Conservation (phyloP, 2,113 vertebrate species). For the Cololabis saira region DNA sequence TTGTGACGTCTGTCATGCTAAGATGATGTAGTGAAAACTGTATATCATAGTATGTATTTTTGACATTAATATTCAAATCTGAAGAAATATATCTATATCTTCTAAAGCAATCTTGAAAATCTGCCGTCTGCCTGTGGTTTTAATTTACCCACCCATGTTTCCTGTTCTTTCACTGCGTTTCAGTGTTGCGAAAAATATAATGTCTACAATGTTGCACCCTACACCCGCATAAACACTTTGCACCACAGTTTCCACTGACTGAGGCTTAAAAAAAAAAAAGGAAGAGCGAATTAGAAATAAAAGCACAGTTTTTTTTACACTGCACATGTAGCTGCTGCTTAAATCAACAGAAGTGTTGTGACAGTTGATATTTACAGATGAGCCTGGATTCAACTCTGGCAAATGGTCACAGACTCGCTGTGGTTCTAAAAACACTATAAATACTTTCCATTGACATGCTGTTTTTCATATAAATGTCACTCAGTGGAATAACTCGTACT, state of each 20-base stretch:
- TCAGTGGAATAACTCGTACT: too few relatives aligned
- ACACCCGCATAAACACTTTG: neutral
- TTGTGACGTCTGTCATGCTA: conserved; percentile 94
- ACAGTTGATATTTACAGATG: conserved; percentile 12
- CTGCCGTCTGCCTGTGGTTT: conserved; percentile 50
- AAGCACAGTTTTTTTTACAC: neutral
- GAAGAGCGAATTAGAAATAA: neutral
- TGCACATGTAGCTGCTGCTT: neutral
- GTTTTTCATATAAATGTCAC: too few relatives aligned
- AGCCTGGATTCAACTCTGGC: neutral
- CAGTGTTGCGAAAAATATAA: neutral
- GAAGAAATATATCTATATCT: conserved; percentile 91
- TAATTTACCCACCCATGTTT: neutral
- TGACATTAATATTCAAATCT: conserved; percentile 98
- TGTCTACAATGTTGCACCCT: too few relatives aligned
- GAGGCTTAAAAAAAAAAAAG: neutral
- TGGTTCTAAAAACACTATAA: conserved; percentile 15
- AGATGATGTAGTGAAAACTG: conserved; percentile 98
- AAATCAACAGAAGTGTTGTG: neutral
- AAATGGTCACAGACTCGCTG: neutral
- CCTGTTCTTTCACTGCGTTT: conserved; percentile 1
- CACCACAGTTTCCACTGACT: neutral
- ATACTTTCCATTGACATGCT: conserved; percentile 8
- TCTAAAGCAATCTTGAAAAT: conserved; percentile 77
- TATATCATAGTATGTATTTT: conserved; percentile 99